Evolutionary conservation across 2,888 invertebrate genomes (phyloP), one percentile per base, ranked within the genome.

Genomic region (Lapara coniferarum): DNA sequence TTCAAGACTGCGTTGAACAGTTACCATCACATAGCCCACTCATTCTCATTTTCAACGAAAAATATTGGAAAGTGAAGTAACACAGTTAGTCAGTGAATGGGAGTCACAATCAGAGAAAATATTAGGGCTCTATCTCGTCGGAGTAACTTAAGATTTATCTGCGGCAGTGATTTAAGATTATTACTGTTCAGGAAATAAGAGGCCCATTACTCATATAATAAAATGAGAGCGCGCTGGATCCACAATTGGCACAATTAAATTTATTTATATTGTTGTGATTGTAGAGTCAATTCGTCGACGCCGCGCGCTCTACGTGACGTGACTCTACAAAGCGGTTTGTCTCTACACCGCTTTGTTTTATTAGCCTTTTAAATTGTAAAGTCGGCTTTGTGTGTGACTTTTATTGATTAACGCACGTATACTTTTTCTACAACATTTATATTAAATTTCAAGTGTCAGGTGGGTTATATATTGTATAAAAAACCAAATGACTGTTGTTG

Each of bases 161-260:
- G 0, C n/a, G n/a, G 7, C 44, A n/a, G 16, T 46, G 16, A 59
- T 44, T 44, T 59, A 59, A 59, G 57, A 14, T 57, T 59, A 63
- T 19, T 46, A 63, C 59, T 12, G 10, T 12, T 19, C 19, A 0
- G 16, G 44, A 13, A 63, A 16, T 46, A 63, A 63, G 44, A 7
- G 12, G 10, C n/a, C 44, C 12, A 16, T 59, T 46, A 19, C 46
- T 46, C 19, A 46, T 46, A 49, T 19, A 63, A 63, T 63, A 14
- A 19, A 19, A 63, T 12, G 13, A 19, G 12, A 10, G n/a, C 46
- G 12, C 25, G 56, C 16, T n/a, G 46, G 63, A 63, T 63, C 19
- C 63, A 63, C 59, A 59, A 44, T 44, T 16, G 59, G 59, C 12
- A 59, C 49, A 63, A 63, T 63, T 63, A 63, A 63, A 63, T 63